Evolutionary conservation across 1,140 invertebrate genomes (phyloP).

Genomic region (Glossosoma conforme): DNA sequence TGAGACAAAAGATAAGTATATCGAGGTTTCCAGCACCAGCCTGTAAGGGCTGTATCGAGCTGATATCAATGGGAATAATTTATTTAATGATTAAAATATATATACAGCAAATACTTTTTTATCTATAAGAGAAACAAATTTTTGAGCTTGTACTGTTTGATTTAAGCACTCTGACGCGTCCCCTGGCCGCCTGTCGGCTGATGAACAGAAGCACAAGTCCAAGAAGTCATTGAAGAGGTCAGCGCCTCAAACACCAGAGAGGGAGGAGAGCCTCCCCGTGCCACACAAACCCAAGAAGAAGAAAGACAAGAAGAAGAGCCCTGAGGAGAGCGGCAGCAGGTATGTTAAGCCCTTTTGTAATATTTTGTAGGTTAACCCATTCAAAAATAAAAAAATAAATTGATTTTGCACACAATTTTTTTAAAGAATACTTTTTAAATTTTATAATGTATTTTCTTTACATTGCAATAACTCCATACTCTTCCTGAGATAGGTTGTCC

Average conservation of each 20-base stretch:
- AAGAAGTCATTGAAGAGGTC: conserved; percentile 23
- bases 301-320: conserved; percentile 59
- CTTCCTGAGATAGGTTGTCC: too few relatives aligned
- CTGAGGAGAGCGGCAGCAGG: conserved; percentile 18
- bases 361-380: neutral
- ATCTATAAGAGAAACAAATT: too few relatives aligned
- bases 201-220: conserved; percentile 21
- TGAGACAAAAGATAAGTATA: too few relatives aligned
- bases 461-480: too few relatives aligned
- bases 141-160: too few relatives aligned
- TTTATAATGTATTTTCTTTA: too few relatives aligned
- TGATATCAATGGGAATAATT: too few relatives aligned
- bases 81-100: too few relatives aligned
- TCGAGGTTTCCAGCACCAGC: too few relatives aligned
- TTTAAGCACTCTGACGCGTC: conserved; percentile 16
- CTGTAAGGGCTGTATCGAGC: too few relatives aligned
- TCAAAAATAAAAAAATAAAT: conserved; percentile 9
- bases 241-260: conserved; percentile 24
- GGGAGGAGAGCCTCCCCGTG: conserved; percentile 15
- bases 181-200: conserved; percentile 13
- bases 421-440: neutral
- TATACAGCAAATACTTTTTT: too few relatives aligned
- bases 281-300: conserved; percentile 54
- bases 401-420: neutral
- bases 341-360: neutral